Conservation (phyloP, 2,888 invertebrate genomes). For the Rotaria magnacalcarata region DNA sequence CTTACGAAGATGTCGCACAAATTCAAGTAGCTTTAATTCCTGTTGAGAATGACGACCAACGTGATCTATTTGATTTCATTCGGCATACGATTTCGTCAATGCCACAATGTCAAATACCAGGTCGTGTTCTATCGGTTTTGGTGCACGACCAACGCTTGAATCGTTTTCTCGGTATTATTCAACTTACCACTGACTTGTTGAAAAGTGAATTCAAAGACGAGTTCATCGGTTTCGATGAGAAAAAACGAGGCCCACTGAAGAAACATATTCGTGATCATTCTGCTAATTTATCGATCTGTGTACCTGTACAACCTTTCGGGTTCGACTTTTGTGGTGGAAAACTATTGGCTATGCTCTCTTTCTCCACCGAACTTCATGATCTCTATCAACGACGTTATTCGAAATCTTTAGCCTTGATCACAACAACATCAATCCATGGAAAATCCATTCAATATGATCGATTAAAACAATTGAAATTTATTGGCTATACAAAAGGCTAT, state of each 20-base stretch:
- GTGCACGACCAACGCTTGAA: neutral
- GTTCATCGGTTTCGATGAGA: neutral
- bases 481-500: slow-evolving; percentile 26
- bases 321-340: slow-evolving; percentile 9
- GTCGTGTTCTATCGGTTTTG: neutral
- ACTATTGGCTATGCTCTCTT: neutral
- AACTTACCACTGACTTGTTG: neutral
- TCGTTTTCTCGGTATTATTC: neutral
- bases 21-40: neutral
- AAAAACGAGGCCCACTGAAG: neutral
- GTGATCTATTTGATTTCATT: slow-evolving; percentile 4
- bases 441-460: slow-evolving; percentile 25
- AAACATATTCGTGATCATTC: slow-evolving; percentile 27
- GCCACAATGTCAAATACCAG: slow-evolving; percentile 2
- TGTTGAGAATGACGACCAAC: neutral
- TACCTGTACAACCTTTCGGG: slow-evolving; percentile 22
- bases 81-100: neutral
- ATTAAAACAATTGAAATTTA: slow-evolving; percentile 24
- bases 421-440: slow-evolving; percentile 9
- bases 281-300: neutral
- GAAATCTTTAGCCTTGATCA: neutral
- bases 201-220: slow-evolving; percentile 1
- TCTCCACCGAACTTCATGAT: neutral
- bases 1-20: neutral
- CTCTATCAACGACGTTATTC: neutral